Base-by-base conservation (phyloP, 1,140 invertebrate genomes). In the Heterodera schachtii region DNA sequence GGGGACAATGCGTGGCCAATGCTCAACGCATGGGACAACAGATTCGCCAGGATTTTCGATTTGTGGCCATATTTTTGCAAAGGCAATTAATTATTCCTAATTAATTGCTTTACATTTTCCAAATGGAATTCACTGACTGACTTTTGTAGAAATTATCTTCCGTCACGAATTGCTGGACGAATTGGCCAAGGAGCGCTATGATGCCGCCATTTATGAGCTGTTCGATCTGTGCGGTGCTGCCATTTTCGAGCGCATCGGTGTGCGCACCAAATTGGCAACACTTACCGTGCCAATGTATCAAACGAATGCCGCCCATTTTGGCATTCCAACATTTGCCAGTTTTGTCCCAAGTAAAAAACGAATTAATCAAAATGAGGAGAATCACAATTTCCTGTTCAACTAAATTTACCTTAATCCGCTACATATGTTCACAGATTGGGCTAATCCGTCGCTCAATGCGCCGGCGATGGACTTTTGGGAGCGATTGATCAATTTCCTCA, bases 121-220 rank as follows among this genome's bases (percentile, higher is more conserved):
- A 69, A 69, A 9, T 69, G 7, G 67, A 69, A 69, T 69, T 43
- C 7, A 43, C 31, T 31, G 31, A 43, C 31, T 31, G 31, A 31
- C 31, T 31, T 31, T 64, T 19, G 16, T 6, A 71, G 69, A 71
- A 43, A 71, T 71, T 41, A 21, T 19, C 43, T 41, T 41, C 21
- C 31, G 44, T 46, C 1, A 8, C 41, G 69, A 71, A 43, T 46
- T 71, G 41, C 6, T 71, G 69, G 69, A 8, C 69, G 69, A 44
- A 41, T 66, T 82, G 52, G 47, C 21, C 13, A 13, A 11, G 3
- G 70, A 82, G 57, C 66, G 67, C 3, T 82, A 82, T 69, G 81
- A 82, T 66, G 81, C 82, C 19, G 81, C 46, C 13, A 73, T 82
- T 49, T 11, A 75, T n/a, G 81, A 82, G 46, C 31, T 75, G 19